These are phyloP conservation scores for Campylomormyrus tamandua DNA, from an alignment of 2,113 vertebrate species.

Conservation along the genomic window DNA sequence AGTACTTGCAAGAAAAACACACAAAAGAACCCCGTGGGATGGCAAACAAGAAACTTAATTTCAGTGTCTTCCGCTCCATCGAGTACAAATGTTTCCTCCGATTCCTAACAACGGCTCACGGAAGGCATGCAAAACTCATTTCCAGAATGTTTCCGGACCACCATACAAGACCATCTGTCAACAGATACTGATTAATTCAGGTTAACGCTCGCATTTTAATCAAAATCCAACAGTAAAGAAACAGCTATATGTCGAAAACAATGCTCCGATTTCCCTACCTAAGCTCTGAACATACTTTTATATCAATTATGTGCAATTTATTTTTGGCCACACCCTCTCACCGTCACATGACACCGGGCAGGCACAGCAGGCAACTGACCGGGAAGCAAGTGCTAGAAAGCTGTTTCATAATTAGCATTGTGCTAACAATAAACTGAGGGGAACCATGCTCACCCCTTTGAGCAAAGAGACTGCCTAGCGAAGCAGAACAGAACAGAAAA, in stretches of 20 bases:
- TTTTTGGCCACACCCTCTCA: background rate
- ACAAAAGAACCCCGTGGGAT: slow-evolving; percentile 34
- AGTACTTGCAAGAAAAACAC: slow-evolving; percentile 38
- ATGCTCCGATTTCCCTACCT: background rate
- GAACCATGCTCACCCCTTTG: background rate
- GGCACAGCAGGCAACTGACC: background rate
- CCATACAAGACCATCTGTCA: background rate
- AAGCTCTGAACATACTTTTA: background rate
- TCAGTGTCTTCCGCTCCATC: slow-evolving; percentile 44
- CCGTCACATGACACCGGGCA: background rate
- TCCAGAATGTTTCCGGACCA: background rate
- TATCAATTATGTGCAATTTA: background rate
- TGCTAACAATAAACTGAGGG: background rate
- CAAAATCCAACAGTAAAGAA: background rate
- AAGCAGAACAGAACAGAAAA: background rate
- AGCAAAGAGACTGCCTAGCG: background rate
- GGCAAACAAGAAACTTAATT: slow-evolving; percentile 52
- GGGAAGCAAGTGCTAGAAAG: background rate
- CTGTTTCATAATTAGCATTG: background rate
- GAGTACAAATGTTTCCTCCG: slow-evolving; percentile 41
- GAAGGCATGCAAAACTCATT: background rate
- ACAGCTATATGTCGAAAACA: background rate
- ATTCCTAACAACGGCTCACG: background rate
- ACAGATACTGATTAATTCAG: background rate
- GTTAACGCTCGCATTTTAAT: background rate